Evolutionary conservation across 1,140 invertebrate genomes (phyloP), one percentile per base, ranked within the genome.

Genomic region (Zaprionus davidi): DNA sequence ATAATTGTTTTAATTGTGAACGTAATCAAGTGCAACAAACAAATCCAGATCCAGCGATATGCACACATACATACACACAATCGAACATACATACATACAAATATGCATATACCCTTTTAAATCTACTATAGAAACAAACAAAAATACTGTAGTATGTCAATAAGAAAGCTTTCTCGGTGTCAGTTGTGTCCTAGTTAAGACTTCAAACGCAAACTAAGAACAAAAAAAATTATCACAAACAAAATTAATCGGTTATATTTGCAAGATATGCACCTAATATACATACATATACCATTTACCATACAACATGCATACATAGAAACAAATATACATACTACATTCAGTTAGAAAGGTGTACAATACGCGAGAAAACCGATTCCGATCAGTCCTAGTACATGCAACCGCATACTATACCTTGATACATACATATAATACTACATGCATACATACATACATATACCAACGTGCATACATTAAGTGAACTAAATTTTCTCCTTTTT

Each of bases 101-200:
- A 62, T 62, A 78, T 58, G 34, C 55, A 41, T 67, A 75, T 66
- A 57, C 69, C 31, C 83, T 84, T 76, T 64, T 76, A 46, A 46
- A 81, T 72, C 38, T 26, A 58, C 55, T 58, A 44, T 51, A 72
- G 51, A 63, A 82, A 81, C 49, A 67, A 41, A 38, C 22, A 57
- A 69, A 70, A 59, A 66, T 62, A 67, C 56, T 55, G 2, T 22
- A 22, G 22, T 22, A 57, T 59, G 68, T 53, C 60, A 46, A 65
- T 77, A 53, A 70, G 67, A 69, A 77, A 73, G 65, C 67, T 79
- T 80, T 77, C 64, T 82, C 73, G 77, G 71, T 86, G 80, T 86
- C 83, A 78, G 73, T 80, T 87, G 77, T 82, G 72, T 82, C 82
- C 79, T 85, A 82, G 82, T 82, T 79, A 86, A 85, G 76, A 78